A percentile compares a stretch with the other conserved stretches of the same genome.
These are phyloP conservation scores for Bambusicola thoracicus DNA, from an alignment of 2,113 vertebrate genomes.

Conservation along the genomic window DNA sequence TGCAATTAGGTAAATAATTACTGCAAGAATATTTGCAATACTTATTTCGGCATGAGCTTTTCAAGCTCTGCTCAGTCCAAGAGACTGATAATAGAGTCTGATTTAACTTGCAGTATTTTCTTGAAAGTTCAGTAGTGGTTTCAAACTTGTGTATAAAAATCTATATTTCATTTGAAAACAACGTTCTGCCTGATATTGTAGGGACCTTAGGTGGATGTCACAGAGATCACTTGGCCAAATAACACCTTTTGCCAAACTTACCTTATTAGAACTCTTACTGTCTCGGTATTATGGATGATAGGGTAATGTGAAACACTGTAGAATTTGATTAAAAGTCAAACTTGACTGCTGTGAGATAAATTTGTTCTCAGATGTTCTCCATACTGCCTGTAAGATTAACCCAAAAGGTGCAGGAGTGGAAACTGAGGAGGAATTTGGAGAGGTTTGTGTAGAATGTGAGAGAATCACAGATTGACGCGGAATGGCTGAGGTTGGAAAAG, in stretches of 20 bases:
- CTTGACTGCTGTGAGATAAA: background rate
- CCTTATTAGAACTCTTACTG: background rate
- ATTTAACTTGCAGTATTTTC: background rate
- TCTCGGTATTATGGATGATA: accelerated
- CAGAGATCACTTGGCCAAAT: background rate
- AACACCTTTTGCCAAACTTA: background rate
- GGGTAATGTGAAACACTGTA: background rate
- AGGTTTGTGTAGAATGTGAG: background rate
- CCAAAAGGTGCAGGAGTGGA: no score
- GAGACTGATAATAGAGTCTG: background rate
- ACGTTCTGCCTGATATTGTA: background rate
- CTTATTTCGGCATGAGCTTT: background rate
- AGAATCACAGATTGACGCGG: no score
- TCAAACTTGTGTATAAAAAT: background rate
- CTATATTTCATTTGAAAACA: background rate
- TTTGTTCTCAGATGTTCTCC: background rate
- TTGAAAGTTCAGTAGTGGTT: background rate
- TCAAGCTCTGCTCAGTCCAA: background rate
- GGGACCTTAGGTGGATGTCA: background rate
- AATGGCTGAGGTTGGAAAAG: background rate
- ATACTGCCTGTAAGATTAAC: background rate
- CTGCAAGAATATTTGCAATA: background rate
- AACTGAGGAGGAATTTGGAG: background rate
- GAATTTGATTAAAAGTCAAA: background rate
- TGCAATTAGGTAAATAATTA: background rate